Evolutionary conservation across 2,113 vertebrate species (phyloP).

Genomic region (Lasiurus borealis): DNA sequence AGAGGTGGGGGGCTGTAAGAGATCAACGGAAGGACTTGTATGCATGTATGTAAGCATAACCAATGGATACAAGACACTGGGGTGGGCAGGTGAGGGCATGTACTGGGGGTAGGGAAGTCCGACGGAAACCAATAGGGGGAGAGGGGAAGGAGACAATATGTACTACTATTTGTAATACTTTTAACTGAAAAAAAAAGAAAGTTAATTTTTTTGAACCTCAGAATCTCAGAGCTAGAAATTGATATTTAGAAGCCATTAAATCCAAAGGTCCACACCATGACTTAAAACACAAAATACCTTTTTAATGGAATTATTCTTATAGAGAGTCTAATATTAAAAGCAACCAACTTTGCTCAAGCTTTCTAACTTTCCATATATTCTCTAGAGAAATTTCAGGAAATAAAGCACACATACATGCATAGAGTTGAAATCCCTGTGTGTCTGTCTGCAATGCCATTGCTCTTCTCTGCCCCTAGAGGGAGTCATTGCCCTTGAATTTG

Average conservation of each 20-base stretch:
- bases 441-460: neutral
- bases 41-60: too few species aligned
- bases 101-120: too few species aligned
- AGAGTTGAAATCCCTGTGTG: neutral
- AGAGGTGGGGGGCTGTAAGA: too few species aligned
- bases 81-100: too few species aligned
- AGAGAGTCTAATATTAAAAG: neutral
- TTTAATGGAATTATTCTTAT: neutral
- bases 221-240: neutral
- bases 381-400: neutral
- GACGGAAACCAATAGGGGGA: too few species aligned
- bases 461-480: neutral
- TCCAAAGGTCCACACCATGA: neutral
- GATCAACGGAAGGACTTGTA: too few species aligned
- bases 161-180: too few species aligned
- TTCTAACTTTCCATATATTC: neutral
- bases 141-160: too few species aligned
- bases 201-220: neutral
- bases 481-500: conserved; percentile 23
- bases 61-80: too few species aligned
- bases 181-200: too few species aligned
- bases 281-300: conserved; percentile 45
- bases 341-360: neutral
- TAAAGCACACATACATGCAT: neutral
- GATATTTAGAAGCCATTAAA: neutral